Evolutionary conservation across 2,888 invertebrate species (phyloP).

Genomic region (Pteria penguin): DNA sequence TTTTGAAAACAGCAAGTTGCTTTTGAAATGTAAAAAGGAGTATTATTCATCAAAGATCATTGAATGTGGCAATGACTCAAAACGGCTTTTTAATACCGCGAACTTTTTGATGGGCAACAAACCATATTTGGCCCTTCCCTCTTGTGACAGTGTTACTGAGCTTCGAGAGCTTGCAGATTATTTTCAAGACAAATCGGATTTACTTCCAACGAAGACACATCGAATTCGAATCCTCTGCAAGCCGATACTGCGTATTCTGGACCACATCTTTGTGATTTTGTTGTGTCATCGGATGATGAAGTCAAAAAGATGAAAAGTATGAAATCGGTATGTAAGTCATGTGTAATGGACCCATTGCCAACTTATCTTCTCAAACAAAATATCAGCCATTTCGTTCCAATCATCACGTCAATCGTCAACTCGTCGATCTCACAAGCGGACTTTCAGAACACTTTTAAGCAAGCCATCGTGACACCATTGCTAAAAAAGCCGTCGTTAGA

Average conservation of each 20-base stretch:
- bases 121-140: slow-evolving; percentile 10
- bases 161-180: slow-evolving; percentile 12
- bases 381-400: background rate
- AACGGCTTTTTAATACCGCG: slow-evolving; percentile 10
- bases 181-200: slow-evolving; percentile 14
- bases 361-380: slow-evolving; percentile 6
- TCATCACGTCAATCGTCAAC: slow-evolving; percentile 19
- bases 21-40: background rate
- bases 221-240: background rate
- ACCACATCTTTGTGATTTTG: background rate
- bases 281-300: background rate
- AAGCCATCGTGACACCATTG: slow-evolving; percentile 9
- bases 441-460: slow-evolving; percentile 2
- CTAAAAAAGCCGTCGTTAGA: slow-evolving; percentile 9
- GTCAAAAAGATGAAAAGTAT: slow-evolving; percentile 8
- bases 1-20: background rate
- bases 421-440: background rate
- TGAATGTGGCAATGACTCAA: slow-evolving; percentile 8
- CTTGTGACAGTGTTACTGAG: background rate
- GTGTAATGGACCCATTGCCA: slow-evolving; percentile 19
- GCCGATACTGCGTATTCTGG: background rate
- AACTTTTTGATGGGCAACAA: slow-evolving; percentile 26
- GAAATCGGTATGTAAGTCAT: slow-evolving; percentile 1
- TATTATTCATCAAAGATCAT: background rate
- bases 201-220: background rate